These are phyloP conservation scores for Buphagus erythrorhynchus DNA, from an alignment of 2,797 vertebrate genomes.

Conservation along the genomic window DNA sequence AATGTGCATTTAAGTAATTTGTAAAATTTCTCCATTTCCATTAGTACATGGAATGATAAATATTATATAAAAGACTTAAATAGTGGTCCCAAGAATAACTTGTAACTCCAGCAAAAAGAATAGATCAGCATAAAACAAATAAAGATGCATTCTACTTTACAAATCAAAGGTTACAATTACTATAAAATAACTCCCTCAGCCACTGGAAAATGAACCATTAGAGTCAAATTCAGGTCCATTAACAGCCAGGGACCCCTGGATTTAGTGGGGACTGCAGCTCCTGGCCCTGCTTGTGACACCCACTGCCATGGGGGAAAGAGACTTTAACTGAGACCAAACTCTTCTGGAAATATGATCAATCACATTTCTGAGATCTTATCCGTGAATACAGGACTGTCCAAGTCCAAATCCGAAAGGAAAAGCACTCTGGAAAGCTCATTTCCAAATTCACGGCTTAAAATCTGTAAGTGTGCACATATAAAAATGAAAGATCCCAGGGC, in stretches of 20 bases:
- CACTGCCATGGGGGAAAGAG: neutral
- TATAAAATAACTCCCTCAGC: neutral
- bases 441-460: neutral
- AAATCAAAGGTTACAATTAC: neutral
- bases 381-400: neutral
- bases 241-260: neutral
- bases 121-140: neutral
- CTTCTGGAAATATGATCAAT: neutral
- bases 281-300: neutral
- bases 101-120: neutral
- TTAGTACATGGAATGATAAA: slow-evolving; percentile 9
- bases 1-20: neutral
- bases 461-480: neutral
- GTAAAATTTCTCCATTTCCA: neutral
- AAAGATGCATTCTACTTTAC: neutral
- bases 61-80: neutral
- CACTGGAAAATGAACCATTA: neutral
- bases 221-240: neutral
- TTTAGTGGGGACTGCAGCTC: neutral
- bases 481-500: neutral
- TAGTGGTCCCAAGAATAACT: neutral
- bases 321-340: neutral
- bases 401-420: neutral
- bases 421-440: neutral
- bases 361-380: neutral